Conservation (phyloP, 2,888 invertebrate genomes). For the Heliothis peltigera region DNA sequence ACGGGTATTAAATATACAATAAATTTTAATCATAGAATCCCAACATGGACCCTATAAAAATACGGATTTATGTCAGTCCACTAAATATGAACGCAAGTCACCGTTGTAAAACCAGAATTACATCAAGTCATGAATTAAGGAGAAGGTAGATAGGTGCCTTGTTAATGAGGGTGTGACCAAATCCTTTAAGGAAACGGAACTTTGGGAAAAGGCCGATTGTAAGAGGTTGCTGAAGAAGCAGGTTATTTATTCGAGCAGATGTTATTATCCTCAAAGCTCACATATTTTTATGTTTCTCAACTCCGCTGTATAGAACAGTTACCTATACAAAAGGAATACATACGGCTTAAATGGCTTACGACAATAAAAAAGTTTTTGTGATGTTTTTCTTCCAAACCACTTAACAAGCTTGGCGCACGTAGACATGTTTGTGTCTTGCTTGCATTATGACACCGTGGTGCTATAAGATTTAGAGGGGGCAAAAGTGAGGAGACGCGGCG, state of each 20-base stretch:
- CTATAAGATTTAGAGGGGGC: slow-evolving; percentile 88
- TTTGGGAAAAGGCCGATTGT: slow-evolving; percentile 16
- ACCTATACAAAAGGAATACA: slow-evolving; percentile 78
- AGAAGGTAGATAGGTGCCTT: slow-evolving; percentile 5
- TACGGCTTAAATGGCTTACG: slow-evolving; percentile 86
- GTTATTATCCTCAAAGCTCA: slow-evolving; percentile 44
- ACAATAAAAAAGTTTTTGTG: slow-evolving; percentile 89
- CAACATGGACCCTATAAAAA: slow-evolving; percentile 8
- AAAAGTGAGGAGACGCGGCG: slow-evolving; percentile 86
- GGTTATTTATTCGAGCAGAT: slow-evolving; percentile 25
- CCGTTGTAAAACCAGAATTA: slow-evolving; percentile 15
- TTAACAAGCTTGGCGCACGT: slow-evolving; percentile 89
- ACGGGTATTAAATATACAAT: neutral
- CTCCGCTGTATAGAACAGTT: slow-evolving; percentile 67
- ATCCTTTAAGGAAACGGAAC: slow-evolving; percentile 28
- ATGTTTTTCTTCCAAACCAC: slow-evolving; percentile 90
- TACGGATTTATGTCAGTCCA: slow-evolving; percentile 7
- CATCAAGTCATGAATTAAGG: slow-evolving; percentile 27
- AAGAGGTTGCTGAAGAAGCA: slow-evolving; percentile 13
- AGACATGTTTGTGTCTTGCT: slow-evolving; percentile 89
- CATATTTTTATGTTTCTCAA: slow-evolving; percentile 66
- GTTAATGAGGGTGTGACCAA: slow-evolving; percentile 43
- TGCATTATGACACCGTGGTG: slow-evolving; percentile 90
- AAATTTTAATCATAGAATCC: neutral
- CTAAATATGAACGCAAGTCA: slow-evolving; percentile 6